Conservation (phyloP, 2,888 invertebrate species). For the Acholoe squamosa region DNA sequence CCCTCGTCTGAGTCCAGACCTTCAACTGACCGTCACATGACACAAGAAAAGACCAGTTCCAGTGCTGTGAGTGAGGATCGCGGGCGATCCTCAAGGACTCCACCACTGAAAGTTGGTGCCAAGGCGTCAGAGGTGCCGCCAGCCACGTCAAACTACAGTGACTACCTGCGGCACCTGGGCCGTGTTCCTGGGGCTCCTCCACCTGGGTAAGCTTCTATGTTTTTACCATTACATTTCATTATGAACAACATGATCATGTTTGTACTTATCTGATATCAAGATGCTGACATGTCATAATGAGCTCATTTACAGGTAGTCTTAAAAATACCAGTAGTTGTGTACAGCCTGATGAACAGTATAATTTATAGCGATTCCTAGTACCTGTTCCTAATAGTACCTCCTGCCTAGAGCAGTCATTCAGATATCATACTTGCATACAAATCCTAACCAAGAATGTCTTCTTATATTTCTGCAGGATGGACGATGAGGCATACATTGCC, state of each 20-base stretch:
- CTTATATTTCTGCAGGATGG: background rate
- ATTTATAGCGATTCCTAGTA: too few relatives aligned
- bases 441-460: background rate
- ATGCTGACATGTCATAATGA: too few relatives aligned
- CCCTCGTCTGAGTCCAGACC: background rate
- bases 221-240: background rate
- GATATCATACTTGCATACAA: too few relatives aligned
- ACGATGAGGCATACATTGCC: constrained; percentile 49
- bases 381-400: too few relatives aligned
- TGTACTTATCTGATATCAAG: too few relatives aligned
- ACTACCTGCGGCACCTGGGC: constrained; percentile 50
- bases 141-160: constrained; percentile 41
- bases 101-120: background rate
- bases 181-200: constrained; percentile 50
- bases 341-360: too few relatives aligned
- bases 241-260: background rate
- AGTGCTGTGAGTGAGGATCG: background rate
- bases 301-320: too few relatives aligned
- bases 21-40: background rate
- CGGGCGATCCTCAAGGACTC: background rate
- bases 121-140: background rate
- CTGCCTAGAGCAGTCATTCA: too few relatives aligned
- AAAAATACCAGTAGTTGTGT: too few relatives aligned
- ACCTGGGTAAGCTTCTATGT: constrained; percentile 30
- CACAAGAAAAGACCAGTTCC: constrained; percentile 12